Conservation (phyloP, 2,797 vertebrate genomes). For the Gambelia wislizenii region DNA sequence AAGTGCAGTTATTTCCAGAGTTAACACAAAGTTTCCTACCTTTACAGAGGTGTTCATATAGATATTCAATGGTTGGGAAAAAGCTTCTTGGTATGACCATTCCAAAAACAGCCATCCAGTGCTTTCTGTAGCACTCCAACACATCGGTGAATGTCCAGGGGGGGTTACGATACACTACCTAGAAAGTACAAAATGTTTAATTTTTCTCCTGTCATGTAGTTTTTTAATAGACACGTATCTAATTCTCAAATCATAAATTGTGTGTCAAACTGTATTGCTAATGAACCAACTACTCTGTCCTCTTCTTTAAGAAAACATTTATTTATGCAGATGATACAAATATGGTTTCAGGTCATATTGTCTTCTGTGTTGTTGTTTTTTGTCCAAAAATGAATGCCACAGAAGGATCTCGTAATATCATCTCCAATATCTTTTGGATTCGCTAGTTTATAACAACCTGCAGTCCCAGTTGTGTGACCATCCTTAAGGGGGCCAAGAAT, state of each 20-base stretch:
- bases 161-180: constrained; percentile 91
- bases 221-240: not conserved
- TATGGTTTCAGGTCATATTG: not conserved
- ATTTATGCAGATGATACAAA: not conserved
- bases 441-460: not conserved
- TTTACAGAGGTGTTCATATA: constrained; percentile 82
- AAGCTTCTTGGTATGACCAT: constrained; percentile 82
- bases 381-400: not conserved
- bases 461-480: not conserved
- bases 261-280: not conserved
- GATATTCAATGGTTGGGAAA: constrained; percentile 78
- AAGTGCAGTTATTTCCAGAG: not conserved
- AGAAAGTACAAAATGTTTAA: not conserved
- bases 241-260: not conserved
- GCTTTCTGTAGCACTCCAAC: constrained; percentile 90
- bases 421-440: not conserved
- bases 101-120: constrained; percentile 95
- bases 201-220: not conserved
- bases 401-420: not conserved
- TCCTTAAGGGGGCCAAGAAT: not conserved
- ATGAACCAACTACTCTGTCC: not conserved
- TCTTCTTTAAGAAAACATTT: no score
- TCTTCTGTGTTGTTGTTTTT: not conserved
- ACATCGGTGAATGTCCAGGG: constrained; percentile 89
- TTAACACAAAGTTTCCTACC: constrained; percentile 75